Evolutionary conservation across 2,888 invertebrate genomes (phyloP).

Genomic region (Pyrrhia umbra): DNA sequence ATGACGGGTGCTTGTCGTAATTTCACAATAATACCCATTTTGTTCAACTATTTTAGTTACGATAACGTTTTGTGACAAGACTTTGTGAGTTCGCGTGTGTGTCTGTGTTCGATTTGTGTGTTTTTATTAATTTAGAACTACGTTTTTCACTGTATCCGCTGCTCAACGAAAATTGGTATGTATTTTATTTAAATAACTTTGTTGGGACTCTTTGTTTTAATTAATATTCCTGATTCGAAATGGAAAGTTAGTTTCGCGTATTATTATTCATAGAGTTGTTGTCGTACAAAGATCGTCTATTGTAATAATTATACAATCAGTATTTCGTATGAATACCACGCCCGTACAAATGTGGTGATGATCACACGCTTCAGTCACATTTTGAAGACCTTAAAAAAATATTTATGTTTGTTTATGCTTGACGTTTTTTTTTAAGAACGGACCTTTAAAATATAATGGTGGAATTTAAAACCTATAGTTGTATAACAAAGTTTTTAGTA

Average conservation of each 20-base stretch:
- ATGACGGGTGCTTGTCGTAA: constrained; percentile 59
- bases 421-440: background rate
- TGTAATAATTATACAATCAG: constrained; percentile 31
- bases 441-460: background rate
- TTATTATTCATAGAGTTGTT: constrained; percentile 44
- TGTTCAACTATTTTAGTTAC: constrained; percentile 62
- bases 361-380: background rate
- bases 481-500: background rate
- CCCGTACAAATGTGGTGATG: constrained; percentile 29
- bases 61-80: constrained; percentile 62
- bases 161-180: constrained; percentile 63
- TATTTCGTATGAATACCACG: constrained; percentile 44
- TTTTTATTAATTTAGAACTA: constrained; percentile 53
- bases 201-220: constrained; percentile 38
- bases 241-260: constrained; percentile 51
- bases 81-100: constrained; percentile 60
- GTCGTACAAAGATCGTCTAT: constrained; percentile 14
- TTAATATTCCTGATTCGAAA: constrained; percentile 44
- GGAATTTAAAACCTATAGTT: background rate
- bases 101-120: constrained; percentile 58
- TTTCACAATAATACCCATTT: constrained; percentile 61
- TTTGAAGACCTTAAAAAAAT: background rate
- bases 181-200: constrained; percentile 52
- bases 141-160: constrained; percentile 55
- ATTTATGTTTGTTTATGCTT: background rate